Evolutionary conservation across 1,140 invertebrate species (phyloP).

Genomic region (Platyura marginata): DNA sequence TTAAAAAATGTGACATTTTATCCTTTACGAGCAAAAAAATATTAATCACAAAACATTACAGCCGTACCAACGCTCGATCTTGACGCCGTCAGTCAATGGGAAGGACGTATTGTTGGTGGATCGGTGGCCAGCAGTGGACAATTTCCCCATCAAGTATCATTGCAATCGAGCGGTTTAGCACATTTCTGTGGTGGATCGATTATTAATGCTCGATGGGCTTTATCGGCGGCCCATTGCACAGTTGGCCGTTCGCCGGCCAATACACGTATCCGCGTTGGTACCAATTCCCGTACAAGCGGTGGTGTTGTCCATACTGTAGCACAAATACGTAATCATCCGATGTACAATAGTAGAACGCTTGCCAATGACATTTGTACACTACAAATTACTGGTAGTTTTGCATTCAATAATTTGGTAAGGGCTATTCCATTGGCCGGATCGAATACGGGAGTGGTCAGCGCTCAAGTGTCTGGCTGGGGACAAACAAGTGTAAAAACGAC

Average conservation of each 20-base stretch:
- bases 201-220: background rate
- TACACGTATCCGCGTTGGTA: background rate
- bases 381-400: background rate
- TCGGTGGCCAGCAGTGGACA: background rate
- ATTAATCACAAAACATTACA: too few species aligned
- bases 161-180: background rate
- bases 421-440: background rate
- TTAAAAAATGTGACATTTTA: too few species aligned
- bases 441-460: background rate
- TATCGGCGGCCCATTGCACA: background rate
- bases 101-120: background rate
- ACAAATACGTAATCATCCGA: background rate
- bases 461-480: conserved; percentile 7
- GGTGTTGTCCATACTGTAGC: background rate
- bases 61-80: too few species aligned
- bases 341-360: background rate
- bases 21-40: too few species aligned
- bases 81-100: too few species aligned
- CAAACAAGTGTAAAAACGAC: conserved; percentile 14
- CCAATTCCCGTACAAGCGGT: background rate
- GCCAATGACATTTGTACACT: background rate
- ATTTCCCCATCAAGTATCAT: background rate
- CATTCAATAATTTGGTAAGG: background rate
- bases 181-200: background rate
- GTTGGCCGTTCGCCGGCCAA: too few species aligned